Evolutionary conservation across 2,888 invertebrate genomes (phyloP).

Genomic region (Polia nebulosa): DNA sequence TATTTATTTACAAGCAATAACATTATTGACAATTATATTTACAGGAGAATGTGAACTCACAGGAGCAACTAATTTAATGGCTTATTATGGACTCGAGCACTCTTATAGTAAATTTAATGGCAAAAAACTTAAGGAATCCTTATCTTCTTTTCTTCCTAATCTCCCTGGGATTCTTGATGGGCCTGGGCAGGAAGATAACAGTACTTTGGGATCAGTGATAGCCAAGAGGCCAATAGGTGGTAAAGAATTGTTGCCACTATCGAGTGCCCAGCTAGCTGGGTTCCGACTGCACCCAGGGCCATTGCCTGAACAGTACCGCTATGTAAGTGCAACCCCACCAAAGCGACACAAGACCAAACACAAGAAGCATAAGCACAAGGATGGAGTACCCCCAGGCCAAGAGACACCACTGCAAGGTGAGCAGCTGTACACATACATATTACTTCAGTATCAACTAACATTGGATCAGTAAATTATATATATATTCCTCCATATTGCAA

Average conservation of each 20-base stretch:
- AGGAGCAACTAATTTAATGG: slow-evolving; percentile 99
- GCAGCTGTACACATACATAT: slow-evolving; percentile 24
- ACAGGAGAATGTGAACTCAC: slow-evolving; percentile 97
- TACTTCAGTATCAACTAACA: neutral
- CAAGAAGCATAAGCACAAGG: slow-evolving; percentile 98
- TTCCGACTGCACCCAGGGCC: slow-evolving; percentile 99
- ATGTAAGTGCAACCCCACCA: slow-evolving; percentile 97
- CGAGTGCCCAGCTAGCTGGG: slow-evolving; percentile 97
- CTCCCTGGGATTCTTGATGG: slow-evolving; percentile 98
- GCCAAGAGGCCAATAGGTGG: slow-evolving; percentile 98
- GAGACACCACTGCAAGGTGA: slow-evolving; percentile 94
- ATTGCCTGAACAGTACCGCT: slow-evolving; percentile 98
- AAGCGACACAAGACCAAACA: slow-evolving; percentile 99
- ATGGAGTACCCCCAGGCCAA: slow-evolving; percentile 94
- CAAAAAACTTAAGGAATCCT: slow-evolving; percentile 98
- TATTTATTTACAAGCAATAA: slow-evolving; percentile 55
- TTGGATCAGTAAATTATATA: neutral
- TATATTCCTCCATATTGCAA: no score
- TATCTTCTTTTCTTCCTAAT: slow-evolving; percentile 98
- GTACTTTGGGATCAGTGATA: slow-evolving; percentile 97
- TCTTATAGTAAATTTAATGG: slow-evolving; percentile 99
- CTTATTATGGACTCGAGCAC: slow-evolving; percentile 98
- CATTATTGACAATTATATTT: slow-evolving; percentile 67
- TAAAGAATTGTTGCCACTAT: slow-evolving; percentile 95
- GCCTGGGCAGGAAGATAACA: slow-evolving; percentile 96